Percentiles rank a stretch among this genome's conserved stretches.
phyloP scores from a whole-genome alignment of 64 coral and sea anemone genomes.

The Montipora capricornis region DNA sequence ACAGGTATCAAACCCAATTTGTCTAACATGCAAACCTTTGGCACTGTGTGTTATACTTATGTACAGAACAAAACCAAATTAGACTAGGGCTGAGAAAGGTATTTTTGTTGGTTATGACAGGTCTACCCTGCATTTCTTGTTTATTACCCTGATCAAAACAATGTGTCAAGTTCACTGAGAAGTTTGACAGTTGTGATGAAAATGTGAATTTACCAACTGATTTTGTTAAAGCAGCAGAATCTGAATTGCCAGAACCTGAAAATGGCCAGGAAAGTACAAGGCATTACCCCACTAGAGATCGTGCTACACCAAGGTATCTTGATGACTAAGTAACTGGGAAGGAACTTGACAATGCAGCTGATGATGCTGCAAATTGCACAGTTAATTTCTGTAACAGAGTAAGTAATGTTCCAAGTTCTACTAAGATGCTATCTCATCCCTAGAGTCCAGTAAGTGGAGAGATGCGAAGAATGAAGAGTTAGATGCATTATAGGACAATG shows the following conservation, averaged over 20 bases:
- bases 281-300: background rate
- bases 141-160: conserved; percentile 39
- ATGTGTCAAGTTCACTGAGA: conserved; percentile 25
- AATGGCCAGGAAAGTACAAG: background rate
- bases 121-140: conserved; percentile 67
- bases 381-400: too few relatives aligned
- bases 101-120: conserved; percentile 66
- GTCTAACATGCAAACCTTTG: conserved; percentile 54
- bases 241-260: background rate
- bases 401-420: too few relatives aligned
- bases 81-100: conserved; percentile 27
- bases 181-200: background rate
- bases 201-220: background rate
- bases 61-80: conserved; percentile 49
- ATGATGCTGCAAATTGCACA: conserved; percentile 9
- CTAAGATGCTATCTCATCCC: too few relatives aligned
- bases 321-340: background rate
- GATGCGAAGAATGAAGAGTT: too few relatives aligned
- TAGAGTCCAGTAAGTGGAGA: too few relatives aligned
- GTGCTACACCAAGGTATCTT: background rate
- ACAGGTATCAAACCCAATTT: conserved; percentile 22
- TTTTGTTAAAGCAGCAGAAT: background rate
- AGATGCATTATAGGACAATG: too few relatives aligned
- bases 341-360: background rate
- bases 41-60: conserved; percentile 60